Conservation (phyloP, 2,888 invertebrate genomes). For the Himalopsyche japonica region DNA sequence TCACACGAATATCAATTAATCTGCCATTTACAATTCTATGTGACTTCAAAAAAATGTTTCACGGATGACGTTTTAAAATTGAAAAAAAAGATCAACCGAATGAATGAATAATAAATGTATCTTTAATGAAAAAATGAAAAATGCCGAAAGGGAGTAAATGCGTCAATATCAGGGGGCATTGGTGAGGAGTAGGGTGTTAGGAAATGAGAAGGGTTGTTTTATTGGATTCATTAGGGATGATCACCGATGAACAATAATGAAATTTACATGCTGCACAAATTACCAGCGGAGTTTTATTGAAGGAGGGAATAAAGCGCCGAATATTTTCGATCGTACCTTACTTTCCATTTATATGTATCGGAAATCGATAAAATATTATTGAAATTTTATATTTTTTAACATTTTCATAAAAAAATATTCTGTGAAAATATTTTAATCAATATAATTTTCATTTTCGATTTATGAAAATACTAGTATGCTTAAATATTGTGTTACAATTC, state of each 20-base stretch:
- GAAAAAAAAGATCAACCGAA: too few relatives aligned
- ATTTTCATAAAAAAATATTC: not conserved
- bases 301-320: not conserved
- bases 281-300: not conserved
- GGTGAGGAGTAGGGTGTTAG: not conserved
- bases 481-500: too few relatives aligned
- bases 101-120: too few relatives aligned
- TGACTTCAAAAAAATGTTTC: too few relatives aligned
- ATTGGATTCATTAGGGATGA: slow-evolving; percentile 39
- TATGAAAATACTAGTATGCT: too few relatives aligned
- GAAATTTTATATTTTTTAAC: too few relatives aligned
- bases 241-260: slow-evolving; percentile 27
- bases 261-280: slow-evolving; percentile 26
- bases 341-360: too few relatives aligned
- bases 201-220: slow-evolving; percentile 18
- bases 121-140: not conserved
- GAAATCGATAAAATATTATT: too few relatives aligned
- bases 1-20: too few relatives aligned
- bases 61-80: too few relatives aligned
- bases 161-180: not conserved
- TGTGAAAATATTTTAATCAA: not conserved
- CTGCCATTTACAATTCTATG: too few relatives aligned
- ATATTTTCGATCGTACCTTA: not conserved
- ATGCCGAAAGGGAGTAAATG: not conserved
- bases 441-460: too few relatives aligned